Base-by-base conservation (phyloP, 2,888 invertebrate species). In the Erebia ligea region DNA sequence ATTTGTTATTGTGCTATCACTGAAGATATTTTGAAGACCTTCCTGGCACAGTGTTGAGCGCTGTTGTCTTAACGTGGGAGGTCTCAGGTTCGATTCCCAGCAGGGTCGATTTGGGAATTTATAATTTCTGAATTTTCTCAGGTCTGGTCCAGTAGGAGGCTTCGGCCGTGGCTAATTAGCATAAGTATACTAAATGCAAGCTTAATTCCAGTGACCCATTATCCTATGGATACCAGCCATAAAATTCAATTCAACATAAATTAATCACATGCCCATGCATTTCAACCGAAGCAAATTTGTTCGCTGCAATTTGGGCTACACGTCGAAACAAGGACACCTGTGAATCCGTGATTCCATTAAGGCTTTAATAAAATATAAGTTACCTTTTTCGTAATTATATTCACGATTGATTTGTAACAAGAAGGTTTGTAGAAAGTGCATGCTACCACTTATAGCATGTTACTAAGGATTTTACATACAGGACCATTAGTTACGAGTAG, bases 171-270 rank as follows among this genome's bases (percentile, higher is more conserved):
- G 34, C 5, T 34, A 6, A 34, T 34, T 34, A 34, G 6, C 34
- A 34, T 34, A 34, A 34, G 34, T 34, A 34, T 2, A 6, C 6
- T 6, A 34, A 34, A 56, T 21, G 19, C 66, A 10, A 17, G 19
- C 9, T 62, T 57, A 56, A 66, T 19, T 66, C 56, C 56, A 56
- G 56, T 42, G 65, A 66, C 66, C 45, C 54, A 40, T 56, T 45
- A 21, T 45, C 56, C 8, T 45, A 45, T 45, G 42, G 19, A 66
- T 42, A 13, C 66, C 54, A 57, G n/a, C 57, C 56, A 57, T 57
- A 57, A 66, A 66, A 66, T 66, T 86, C 83, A 84, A 84, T 85
- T 85, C 86, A 63, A 75, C 72, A 75, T 75, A 74, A 79, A 81
- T 82, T 79, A 81, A 81, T 80, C 78, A 80, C 75, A 70, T 58